Evolutionary conservation across 1,140 invertebrate species (phyloP), one percentile per base, ranked within the genome.

Genomic region (Micrasema minimum): DNA sequence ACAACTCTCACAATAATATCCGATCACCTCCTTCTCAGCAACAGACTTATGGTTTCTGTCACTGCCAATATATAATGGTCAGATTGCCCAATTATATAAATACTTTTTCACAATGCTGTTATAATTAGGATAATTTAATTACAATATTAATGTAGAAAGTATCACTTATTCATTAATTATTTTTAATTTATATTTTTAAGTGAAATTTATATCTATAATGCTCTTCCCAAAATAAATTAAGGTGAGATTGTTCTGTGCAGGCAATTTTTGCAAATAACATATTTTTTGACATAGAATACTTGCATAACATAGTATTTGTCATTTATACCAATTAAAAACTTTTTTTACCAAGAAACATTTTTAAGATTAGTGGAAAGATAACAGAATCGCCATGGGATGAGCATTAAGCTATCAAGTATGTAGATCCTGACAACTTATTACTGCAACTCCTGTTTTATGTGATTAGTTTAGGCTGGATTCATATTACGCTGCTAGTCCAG

Each of bases 91-190:
- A 26, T 55, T 55, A 20, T 55, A 14, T 59, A 38, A 20, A 41
- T 18, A 38, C 14, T 18, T 14, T 59, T 46, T 65, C 62, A 65
- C 59, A 45, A 22, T 59, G 43, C 59, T 45, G 18, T 69, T 50
- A 62, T 50, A 51, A 61, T 57, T 66, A 69, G 61, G 59, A 16
- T 69, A 66, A 71, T 68, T 62, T 67, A 59, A 74, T 62, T 69
- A 64, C 69, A 74, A 66, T 45, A 62, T 71, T 74, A 73, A 68
- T 45, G 4, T 74, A 75, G 73, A 43, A 35, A 59, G 53, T 72
- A 72, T 59, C 57, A 69, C 45, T 69, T 75, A 66, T 46, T 59
- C 12, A 72, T 64, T 69, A 69, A 69, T 71, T 69, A 69, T 71
- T 66, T 69, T 66, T 74, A 68, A 71, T 62, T 70, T 61, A 59